Evolutionary conservation across 2,888 invertebrate genomes (phyloP).

Genomic region (Latheticus oryzae): DNA sequence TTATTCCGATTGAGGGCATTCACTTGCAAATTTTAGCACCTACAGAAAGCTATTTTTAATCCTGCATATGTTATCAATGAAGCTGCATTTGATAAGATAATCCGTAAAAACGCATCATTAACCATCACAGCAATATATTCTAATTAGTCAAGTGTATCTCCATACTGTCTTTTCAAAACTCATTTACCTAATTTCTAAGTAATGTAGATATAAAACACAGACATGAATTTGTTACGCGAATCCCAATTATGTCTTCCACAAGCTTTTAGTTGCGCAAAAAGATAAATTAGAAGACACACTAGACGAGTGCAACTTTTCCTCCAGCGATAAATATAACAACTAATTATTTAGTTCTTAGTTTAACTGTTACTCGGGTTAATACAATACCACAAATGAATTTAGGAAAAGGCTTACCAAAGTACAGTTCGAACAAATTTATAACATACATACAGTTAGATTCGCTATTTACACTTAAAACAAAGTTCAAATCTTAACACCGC

Average conservation of each 20-base stretch:
- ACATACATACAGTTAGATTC: too few relatives aligned
- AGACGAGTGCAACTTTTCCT: slow-evolving; percentile 35
- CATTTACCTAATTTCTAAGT: slow-evolving; percentile 26
- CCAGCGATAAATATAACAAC: slow-evolving; percentile 30
- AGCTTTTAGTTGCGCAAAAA: slow-evolving; percentile 26
- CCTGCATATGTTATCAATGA: too few relatives aligned
- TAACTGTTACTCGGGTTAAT: slow-evolving; percentile 37
- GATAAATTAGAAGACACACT: slow-evolving; percentile 33
- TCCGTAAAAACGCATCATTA: too few relatives aligned
- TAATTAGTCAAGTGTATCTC: too few relatives aligned
- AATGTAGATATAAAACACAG: slow-evolving; percentile 30
- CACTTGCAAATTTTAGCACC: slow-evolving; percentile 15
- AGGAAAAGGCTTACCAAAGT: slow-evolving; percentile 28
- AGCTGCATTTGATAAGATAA: too few relatives aligned
- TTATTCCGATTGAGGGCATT: slow-evolving; percentile 1
- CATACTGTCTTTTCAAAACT: too few relatives aligned
- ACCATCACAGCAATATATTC: too few relatives aligned
- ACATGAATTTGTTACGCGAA: slow-evolving; percentile 32
- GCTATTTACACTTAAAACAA: slow-evolving; percentile 9
- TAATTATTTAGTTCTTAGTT: slow-evolving; percentile 39
- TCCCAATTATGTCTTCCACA: slow-evolving; percentile 27
- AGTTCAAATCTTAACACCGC: slow-evolving; percentile 1
- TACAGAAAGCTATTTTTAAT: too few relatives aligned
- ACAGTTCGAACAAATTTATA: slow-evolving; percentile 28
- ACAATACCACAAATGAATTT: slow-evolving; percentile 35